Conservation (phyloP, 92 coral and sea anemone species). For the Parazoanthus swiftii region DNA sequence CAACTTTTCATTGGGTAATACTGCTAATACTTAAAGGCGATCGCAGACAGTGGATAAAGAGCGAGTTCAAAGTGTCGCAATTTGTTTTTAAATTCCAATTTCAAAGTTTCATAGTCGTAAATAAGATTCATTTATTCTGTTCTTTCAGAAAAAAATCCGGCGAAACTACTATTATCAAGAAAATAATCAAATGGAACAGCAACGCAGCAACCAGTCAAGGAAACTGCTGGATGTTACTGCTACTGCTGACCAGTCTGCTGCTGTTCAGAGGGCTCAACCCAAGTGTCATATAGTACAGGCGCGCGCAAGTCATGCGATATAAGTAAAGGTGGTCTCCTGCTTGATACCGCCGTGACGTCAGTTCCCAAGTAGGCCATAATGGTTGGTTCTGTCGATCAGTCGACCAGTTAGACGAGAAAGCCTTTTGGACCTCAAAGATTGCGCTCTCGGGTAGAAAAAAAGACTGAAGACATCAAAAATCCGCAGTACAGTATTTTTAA, state of each 20-base stretch:
- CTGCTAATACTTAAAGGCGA: too few species aligned
- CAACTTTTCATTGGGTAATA: too few species aligned
- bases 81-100: neutral
- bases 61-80: neutral
- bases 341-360: neutral
- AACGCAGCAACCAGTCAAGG: neutral
- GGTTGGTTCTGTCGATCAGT: neutral
- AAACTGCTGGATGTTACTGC: neutral
- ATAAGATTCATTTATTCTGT: neutral
- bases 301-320: neutral
- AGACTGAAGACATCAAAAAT: neutral
- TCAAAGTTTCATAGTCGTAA: neutral
- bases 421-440: neutral
- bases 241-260: slow-evolving; percentile 6
- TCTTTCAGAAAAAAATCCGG: neutral
- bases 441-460: neutral
- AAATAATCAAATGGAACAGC: slow-evolving; percentile 9
- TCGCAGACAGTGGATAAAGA: too few species aligned
- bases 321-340: slow-evolving; percentile 1
- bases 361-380: neutral
- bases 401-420: neutral
- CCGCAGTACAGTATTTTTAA: neutral
- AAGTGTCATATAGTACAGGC: slow-evolving; percentile 13
- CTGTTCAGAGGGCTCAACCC: slow-evolving; percentile 16
- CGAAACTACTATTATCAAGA: slow-evolving; percentile 24